phyloP scores from a whole-genome alignment of 2,113 vertebrate genomes.

The Danionella cerebrum region DNA sequence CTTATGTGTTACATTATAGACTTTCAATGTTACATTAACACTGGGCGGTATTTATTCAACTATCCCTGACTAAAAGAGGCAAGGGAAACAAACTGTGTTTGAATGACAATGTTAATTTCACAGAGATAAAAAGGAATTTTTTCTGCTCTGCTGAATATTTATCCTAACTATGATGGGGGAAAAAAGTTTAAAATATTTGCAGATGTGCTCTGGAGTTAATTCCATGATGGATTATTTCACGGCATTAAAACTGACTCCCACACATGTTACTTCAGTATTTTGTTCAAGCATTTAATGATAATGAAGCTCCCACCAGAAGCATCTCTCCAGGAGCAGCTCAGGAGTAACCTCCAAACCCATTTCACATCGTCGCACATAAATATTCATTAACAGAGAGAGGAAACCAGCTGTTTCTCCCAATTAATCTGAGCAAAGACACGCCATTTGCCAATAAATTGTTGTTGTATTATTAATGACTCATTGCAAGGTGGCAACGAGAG shows the following conservation, averaged over 20 bases:
- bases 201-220: background rate
- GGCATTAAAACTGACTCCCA: background rate
- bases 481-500: constrained; percentile 21
- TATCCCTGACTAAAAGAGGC: background rate
- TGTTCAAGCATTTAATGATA: constrained; percentile 6
- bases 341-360: constrained; percentile 42
- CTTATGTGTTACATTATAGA: too few species aligned
- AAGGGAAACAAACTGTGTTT: too few species aligned
- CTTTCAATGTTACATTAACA: too few species aligned
- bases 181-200: background rate
- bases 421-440: constrained; percentile 48
- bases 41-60: too few species aligned
- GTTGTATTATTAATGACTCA: constrained; percentile 52
- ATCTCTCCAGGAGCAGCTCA: constrained; percentile 16
- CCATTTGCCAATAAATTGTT: constrained; percentile 58
- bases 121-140: too few species aligned
- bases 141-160: too few species aligned
- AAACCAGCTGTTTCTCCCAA: constrained; percentile 64
- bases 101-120: too few species aligned
- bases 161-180: too few species aligned
- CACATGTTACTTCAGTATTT: constrained; percentile 3
- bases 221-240: background rate
- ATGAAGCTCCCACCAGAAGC: constrained; percentile 32
- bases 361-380: constrained; percentile 53
- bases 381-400: constrained; percentile 55